phyloP scores from a whole-genome alignment of 2,888 invertebrate genomes.

The Dicycla oo region DNA sequence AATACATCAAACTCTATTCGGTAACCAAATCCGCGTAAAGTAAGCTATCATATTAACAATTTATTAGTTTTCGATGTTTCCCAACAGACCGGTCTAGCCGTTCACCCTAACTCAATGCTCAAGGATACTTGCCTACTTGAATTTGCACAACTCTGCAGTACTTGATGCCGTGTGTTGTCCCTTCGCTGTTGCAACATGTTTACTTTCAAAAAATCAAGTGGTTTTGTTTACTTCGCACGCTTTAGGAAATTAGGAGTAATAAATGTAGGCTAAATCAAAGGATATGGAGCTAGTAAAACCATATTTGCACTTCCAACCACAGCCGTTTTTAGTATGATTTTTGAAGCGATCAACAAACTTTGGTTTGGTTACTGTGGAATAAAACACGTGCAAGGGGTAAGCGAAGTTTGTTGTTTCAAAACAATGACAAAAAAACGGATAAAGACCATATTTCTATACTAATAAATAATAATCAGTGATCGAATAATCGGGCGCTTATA shows the following conservation, averaged over 20 bases:
- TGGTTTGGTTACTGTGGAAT: not conserved
- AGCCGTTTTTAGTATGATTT: not conserved
- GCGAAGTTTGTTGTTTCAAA: not conserved
- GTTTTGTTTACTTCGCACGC: conserved; percentile 35
- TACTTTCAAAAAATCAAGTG: conserved; percentile 65
- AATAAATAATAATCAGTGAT: too few relatives aligned
- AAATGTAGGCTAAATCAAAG: not conserved
- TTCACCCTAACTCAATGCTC: conserved; percentile 75
- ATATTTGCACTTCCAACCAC: not conserved
- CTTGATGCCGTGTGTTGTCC: conserved; percentile 62
- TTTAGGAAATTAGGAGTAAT: conserved; percentile 15
- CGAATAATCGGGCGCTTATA: too few relatives aligned
- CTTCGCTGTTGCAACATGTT: conserved; percentile 72
- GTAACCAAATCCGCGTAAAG: conserved; percentile 40
- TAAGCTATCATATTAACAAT: conserved; percentile 61
- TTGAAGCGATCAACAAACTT: not conserved
- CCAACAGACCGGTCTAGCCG: conserved; percentile 69
- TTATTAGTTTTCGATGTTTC: conserved; percentile 57
- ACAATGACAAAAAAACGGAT: not conserved
- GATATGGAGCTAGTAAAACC: not conserved
- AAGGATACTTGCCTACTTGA: conserved; percentile 72
- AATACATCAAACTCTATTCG: conserved; percentile 24
- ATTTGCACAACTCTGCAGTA: conserved; percentile 70
- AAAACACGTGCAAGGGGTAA: not conserved
- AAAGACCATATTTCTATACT: not conserved